Conservation (phyloP, 2,113 vertebrate species). For the Bubo bubo region DNA sequence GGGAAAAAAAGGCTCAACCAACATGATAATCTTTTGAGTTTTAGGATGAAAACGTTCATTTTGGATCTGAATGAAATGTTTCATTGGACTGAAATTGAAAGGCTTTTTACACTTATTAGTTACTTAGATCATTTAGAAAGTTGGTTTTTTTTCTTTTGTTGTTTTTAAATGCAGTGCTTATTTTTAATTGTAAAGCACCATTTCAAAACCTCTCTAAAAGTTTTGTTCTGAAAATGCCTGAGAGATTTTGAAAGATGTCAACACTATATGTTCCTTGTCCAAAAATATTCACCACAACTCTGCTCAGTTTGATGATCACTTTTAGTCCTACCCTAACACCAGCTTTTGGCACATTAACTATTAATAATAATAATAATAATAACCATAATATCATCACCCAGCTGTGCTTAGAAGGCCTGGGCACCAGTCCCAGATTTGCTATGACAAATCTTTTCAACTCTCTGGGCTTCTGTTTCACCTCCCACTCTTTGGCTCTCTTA, state of each 20-base stretch:
- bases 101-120: background rate
- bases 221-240: conserved; percentile 8
- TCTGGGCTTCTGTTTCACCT: conserved; percentile 64
- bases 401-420: conserved; percentile 58
- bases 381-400: conserved; percentile 58
- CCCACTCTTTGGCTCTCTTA: conserved; percentile 64
- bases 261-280: background rate
- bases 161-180: background rate
- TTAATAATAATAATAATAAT: conserved; percentile 47
- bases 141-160: background rate
- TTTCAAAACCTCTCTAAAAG: background rate
- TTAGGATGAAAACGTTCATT: conserved; percentile 12
- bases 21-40: background rate
- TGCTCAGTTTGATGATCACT: conserved; percentile 7
- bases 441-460: conserved; percentile 61
- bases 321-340: background rate
- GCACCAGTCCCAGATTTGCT: conserved; percentile 55
- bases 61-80: background rate
- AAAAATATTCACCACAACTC: background rate
- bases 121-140: background rate
- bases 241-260: background rate
- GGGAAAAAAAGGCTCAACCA: background rate
- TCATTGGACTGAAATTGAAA: background rate
- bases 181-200: background rate
- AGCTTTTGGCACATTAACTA: conserved; percentile 20